A percentile compares a stretch with the other conserved stretches of the same genome.
Conservation (phyloP, 2,888 invertebrate genomes). For the Blastobasis adustella region DNA sequence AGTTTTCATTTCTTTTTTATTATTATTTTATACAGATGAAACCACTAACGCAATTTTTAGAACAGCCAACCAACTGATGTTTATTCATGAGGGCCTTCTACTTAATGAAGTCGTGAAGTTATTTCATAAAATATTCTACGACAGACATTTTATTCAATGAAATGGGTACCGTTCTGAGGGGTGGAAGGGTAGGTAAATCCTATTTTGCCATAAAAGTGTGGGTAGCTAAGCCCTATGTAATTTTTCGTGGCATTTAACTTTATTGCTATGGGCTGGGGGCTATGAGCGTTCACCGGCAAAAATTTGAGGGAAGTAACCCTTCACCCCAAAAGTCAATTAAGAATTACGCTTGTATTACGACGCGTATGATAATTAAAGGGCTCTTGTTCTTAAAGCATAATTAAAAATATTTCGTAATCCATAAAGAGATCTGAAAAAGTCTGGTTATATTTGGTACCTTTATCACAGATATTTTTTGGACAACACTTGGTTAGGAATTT, state of each 20-base stretch:
- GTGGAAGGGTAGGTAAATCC: slow-evolving; percentile 6
- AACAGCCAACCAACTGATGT: neutral
- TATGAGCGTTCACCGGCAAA: slow-evolving; percentile 3
- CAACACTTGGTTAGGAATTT: too few species aligned
- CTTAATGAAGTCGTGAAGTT: neutral
- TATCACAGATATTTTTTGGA: too few species aligned
- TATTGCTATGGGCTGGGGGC: slow-evolving; percentile 4
- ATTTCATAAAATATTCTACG: slow-evolving; percentile 1
- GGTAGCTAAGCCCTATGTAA: slow-evolving; percentile 6
- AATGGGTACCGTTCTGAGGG: slow-evolving; percentile 1
- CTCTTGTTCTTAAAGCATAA: too few species aligned
- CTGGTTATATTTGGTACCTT: too few species aligned
- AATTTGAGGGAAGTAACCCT: slow-evolving; percentile 8
- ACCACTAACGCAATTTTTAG: too few species aligned
- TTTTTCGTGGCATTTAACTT: slow-evolving; percentile 13
- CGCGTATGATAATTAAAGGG: slow-evolving; percentile 3
- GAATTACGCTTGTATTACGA: slow-evolving; percentile 6
- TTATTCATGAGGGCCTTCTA: neutral
- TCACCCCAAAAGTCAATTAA: slow-evolving; percentile 8
- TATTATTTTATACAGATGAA: too few species aligned
- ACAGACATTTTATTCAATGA: slow-evolving; percentile 3
- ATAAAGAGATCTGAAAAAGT: too few species aligned
- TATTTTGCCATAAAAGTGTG: slow-evolving; percentile 8
- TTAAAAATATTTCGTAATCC: too few species aligned
- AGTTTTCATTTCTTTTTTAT: too few species aligned